Conservation (phyloP, 2,113 vertebrate species). For the Pithys albifrons region DNA sequence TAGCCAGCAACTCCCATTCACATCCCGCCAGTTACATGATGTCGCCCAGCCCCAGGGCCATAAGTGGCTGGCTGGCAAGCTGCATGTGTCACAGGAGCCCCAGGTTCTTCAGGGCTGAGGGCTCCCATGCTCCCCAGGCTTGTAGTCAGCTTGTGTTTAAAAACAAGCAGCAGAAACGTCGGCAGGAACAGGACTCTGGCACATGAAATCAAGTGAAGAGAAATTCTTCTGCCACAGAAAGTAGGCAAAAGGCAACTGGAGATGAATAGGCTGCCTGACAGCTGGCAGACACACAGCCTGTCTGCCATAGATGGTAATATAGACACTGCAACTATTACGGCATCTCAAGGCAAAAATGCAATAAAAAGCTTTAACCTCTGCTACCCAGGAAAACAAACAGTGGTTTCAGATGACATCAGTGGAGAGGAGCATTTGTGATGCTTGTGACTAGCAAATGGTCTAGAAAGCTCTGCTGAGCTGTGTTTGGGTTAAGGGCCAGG, state of each 20-base stretch:
- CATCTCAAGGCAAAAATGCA: conserved; percentile 32
- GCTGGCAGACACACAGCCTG: conserved; percentile 37
- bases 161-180: background rate
- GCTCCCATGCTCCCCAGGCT: background rate
- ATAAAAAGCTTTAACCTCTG: conserved; percentile 50
- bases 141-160: background rate
- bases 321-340: conserved; percentile 47
- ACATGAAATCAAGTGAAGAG: conserved; percentile 11
- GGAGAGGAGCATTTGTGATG: background rate
- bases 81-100: background rate
- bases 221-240: conserved; percentile 56
- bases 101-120: background rate
- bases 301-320: conserved; percentile 67
- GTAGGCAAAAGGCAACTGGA: conserved; percentile 69
- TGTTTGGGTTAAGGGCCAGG: background rate
- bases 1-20: background rate
- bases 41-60: background rate
- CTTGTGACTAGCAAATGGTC: background rate
- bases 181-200: background rate
- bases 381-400: background rate
- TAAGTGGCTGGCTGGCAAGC: background rate
- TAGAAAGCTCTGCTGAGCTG: background rate
- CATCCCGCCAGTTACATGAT: background rate
- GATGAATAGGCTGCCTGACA: conserved; percentile 66
- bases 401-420: background rate